Percentiles rank a stretch among this genome's conserved stretches.
These are phyloP conservation scores for Apeira syringaria DNA, from an alignment of 2,888 invertebrate species.

Conservation along the genomic window DNA sequence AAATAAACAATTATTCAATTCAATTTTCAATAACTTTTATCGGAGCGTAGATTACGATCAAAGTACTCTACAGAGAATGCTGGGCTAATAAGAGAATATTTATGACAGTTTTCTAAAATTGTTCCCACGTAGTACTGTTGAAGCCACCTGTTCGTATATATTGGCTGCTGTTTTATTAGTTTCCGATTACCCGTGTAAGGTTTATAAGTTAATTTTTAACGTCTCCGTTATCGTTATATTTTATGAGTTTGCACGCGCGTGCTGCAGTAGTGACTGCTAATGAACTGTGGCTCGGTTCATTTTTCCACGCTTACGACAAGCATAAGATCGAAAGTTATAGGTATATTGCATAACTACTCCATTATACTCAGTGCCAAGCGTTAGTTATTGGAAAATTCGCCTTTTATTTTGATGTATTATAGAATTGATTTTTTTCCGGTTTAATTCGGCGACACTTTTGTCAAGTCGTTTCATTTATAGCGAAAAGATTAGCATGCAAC, in stretches of 20 bases:
- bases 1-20: too few species aligned
- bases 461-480: too few species aligned
- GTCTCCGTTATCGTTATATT: constrained; percentile 58
- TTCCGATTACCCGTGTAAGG: constrained; percentile 39
- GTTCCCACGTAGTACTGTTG: too few species aligned
- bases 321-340: constrained; percentile 7
- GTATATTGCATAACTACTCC: constrained; percentile 4
- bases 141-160: constrained; percentile 1
- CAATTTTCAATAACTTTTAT: too few species aligned
- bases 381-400: not conserved
- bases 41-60: too few species aligned
- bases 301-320: constrained; percentile 16
- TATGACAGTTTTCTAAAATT: too few species aligned
- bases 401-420: not conserved
- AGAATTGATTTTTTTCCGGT: too few species aligned
- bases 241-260: constrained; percentile 46
- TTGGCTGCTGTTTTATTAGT: constrained; percentile 20
- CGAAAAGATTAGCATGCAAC: too few species aligned
- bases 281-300: constrained; percentile 2
- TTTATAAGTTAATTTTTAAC: constrained; percentile 50
- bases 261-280: constrained; percentile 5
- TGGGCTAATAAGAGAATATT: too few species aligned
- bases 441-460: too few species aligned
- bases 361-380: not conserved
- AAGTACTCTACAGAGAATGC: too few species aligned